Percentiles rank a stretch among this genome's conserved stretches.
Evolutionary conservation across 2,113 vertebrate species (phyloP).

Genomic region (Nibea coibor): DNA sequence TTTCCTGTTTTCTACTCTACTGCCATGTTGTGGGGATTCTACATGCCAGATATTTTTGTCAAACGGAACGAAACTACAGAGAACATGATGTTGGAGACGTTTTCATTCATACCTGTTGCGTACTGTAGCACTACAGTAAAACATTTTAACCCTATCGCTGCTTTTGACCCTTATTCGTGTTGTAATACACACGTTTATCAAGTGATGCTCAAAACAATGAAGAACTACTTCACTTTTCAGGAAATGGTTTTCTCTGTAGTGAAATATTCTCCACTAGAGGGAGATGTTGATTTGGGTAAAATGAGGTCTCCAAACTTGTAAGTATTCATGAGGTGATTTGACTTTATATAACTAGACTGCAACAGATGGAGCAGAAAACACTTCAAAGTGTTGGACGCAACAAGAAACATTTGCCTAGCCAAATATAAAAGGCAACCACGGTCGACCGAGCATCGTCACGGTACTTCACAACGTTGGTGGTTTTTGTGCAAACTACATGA

Average conservation of each 20-base stretch:
- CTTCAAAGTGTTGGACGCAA: background rate
- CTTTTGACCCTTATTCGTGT: constrained; percentile 4
- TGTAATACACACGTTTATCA: no score
- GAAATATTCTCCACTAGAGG: constrained; percentile 55
- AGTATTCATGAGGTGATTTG: background rate
- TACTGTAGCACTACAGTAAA: constrained; percentile 83
- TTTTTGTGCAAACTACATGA: background rate
- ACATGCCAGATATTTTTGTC: constrained; percentile 71
- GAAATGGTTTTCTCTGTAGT: fast-evolving
- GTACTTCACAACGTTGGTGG: background rate
- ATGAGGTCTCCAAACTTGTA: background rate
- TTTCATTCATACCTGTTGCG: constrained; percentile 72
- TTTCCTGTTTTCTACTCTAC: constrained; percentile 74
- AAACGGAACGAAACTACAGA: constrained; percentile 51
- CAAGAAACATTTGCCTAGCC: background rate
- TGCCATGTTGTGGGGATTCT: constrained; percentile 71
- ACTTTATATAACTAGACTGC: background rate
- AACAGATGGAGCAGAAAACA: background rate
- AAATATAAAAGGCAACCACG: background rate
- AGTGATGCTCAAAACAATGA: background rate
- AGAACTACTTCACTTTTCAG: background rate
- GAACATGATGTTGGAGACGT: constrained; percentile 50
- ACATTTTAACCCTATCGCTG: constrained; percentile 65
- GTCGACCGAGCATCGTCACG: background rate
- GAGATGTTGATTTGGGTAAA: constrained; percentile 19